phyloP scores from a whole-genome alignment of 2,888 invertebrate species.

The Helobdella robusta region DNA sequence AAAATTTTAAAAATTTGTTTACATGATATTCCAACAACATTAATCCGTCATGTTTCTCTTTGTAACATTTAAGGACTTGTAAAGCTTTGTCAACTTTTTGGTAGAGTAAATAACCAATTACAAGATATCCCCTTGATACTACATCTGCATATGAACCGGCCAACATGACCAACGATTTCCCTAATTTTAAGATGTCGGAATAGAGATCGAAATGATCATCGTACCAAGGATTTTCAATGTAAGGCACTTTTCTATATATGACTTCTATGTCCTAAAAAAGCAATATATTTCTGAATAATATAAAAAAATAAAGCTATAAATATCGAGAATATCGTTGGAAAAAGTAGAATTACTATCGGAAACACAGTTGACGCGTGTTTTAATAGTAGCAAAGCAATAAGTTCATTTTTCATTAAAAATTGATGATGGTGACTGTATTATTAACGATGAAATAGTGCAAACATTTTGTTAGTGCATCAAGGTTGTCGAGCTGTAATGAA shows the following conservation, averaged over 20 bases:
- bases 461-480: too few relatives aligned
- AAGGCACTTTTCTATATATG: constrained; percentile 67
- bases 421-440: too few relatives aligned
- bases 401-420: too few relatives aligned
- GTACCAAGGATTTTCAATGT: constrained; percentile 68
- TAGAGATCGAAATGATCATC: constrained; percentile 82
- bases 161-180: constrained; percentile 63
- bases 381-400: too few relatives aligned
- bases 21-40: constrained; percentile 15
- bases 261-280: constrained; percentile 36
- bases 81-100: constrained; percentile 59
- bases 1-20: background rate
- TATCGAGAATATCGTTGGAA: too few relatives aligned
- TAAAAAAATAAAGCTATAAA: constrained; percentile 1
- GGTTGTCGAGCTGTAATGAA: too few relatives aligned
- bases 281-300: background rate
- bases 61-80: constrained; percentile 35
- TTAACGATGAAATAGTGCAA: too few relatives aligned
- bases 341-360: too few relatives aligned
- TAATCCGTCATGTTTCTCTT: background rate
- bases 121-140: constrained; percentile 42
- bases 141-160: constrained; percentile 36
- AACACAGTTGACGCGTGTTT: too few relatives aligned
- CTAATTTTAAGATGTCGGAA: constrained; percentile 60
- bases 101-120: constrained; percentile 62